These are phyloP conservation scores for Zygothrica quintamaculata DNA, from an alignment of 2,888 invertebrate species.

Conservation along the genomic window DNA sequence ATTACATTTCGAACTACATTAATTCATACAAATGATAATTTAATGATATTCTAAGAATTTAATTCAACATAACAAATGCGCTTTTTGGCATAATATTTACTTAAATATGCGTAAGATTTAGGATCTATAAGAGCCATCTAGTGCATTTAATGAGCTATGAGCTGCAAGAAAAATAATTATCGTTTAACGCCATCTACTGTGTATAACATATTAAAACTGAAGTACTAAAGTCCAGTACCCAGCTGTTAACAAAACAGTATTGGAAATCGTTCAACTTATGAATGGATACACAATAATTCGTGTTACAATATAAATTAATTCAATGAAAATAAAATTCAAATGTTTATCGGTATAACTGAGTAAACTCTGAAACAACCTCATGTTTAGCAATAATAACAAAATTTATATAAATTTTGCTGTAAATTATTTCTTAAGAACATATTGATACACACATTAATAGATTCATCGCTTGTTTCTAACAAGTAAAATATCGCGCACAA, in stretches of 20 bases:
- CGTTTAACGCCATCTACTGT: slow-evolving; percentile 30
- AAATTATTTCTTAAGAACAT: not conserved
- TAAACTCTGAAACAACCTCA: too few relatives aligned
- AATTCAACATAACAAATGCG: slow-evolving; percentile 16
- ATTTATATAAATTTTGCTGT: not conserved
- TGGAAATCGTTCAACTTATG: not conserved
- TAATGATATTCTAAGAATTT: slow-evolving; percentile 25
- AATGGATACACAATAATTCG: too few relatives aligned
- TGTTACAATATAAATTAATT: too few relatives aligned
- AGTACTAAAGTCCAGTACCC: not conserved
- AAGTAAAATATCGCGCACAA: not conserved
- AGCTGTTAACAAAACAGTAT: not conserved
- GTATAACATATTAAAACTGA: not conserved
- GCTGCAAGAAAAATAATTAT: too few relatives aligned
- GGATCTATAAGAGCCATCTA: too few relatives aligned
- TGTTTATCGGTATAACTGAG: too few relatives aligned
- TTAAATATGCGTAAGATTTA: not conserved
- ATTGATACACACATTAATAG: too few relatives aligned
- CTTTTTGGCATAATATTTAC: slow-evolving; percentile 24
- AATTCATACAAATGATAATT: too few relatives aligned
- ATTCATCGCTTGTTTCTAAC: too few relatives aligned
- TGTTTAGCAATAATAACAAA: too few relatives aligned
- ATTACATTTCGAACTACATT: not conserved
- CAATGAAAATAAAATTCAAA: too few relatives aligned
- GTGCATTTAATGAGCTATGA: too few relatives aligned